A percentile compares a stretch with the other conserved stretches of the same genome.
phyloP scores from a whole-genome alignment of 2,797 vertebrate species.

The Echiichthys vipera region DNA sequence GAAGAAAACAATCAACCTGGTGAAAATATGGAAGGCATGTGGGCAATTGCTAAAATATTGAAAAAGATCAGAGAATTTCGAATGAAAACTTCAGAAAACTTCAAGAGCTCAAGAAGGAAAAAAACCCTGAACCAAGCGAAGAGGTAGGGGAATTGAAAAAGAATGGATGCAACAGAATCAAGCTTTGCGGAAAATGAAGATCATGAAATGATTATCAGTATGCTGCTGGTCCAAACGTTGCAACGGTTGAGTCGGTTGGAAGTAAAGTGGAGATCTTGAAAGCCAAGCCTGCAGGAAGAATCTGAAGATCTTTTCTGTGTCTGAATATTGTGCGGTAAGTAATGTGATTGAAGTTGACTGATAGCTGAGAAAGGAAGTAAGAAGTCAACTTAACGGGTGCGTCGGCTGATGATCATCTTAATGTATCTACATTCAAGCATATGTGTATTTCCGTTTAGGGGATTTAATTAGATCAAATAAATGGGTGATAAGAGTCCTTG shows the following conservation, averaged over 20 bases:
- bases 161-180: background rate
- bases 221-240: background rate
- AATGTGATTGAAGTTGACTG: background rate
- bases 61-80: background rate
- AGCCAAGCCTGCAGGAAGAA: background rate
- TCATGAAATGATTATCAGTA: constrained; percentile 6
- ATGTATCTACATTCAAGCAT: background rate
- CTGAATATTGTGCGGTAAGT: background rate
- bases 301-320: background rate
- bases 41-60: background rate
- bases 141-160: background rate
- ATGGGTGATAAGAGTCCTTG: no score
- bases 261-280: background rate
- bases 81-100: background rate
- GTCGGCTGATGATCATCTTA: background rate
- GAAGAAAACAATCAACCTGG: background rate
- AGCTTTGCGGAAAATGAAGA: background rate
- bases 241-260: background rate
- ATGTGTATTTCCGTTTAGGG: background rate
- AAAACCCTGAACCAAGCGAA: background rate
- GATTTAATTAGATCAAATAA: no score
- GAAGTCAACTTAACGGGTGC: background rate
- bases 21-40: background rate
- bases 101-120: background rate
- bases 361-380: background rate